Base-by-base conservation (phyloP, 2,113 vertebrate species). In the Tragelaphus buxtoni region DNA sequence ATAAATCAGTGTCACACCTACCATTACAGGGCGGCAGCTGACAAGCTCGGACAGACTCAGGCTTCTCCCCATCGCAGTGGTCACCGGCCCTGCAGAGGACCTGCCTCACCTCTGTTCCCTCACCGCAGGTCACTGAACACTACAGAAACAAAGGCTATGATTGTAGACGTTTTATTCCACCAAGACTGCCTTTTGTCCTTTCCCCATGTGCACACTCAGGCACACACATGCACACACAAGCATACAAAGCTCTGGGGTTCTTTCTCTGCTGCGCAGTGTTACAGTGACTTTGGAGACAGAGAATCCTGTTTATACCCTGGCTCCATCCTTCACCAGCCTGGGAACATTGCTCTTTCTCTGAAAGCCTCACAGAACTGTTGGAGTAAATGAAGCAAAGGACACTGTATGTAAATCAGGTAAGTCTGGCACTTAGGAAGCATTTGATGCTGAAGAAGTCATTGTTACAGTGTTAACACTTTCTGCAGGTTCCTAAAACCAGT, bases 101-200 rank as follows among this genome's bases (percentile, higher is more conserved):
- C 97, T 99, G 98, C 49, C 99, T 99, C 79, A 98, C 98, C 95
- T 99, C 99, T 0, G 98, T 99, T 20, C 99, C 99, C 95, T 99
- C 99, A 0, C 99, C 99, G 0, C 99, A 99, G 35, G 99, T 99
- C 93, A 99, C 99, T 0, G 99, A 99, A 85, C 99, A 99, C 99
- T 99, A 69, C 0, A 55, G 45, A 74, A 89, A 97, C 83, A 97
- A 87, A 97, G 60, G 90, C 6, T 2, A 12, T 35, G 14, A 49
- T 96, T 92, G 88, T 0, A 55, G 80, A 56, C 0, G 0, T 45
- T 69, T 30, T n/a, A 45, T 74, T 55, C n/a, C 76, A 53, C 24
- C 4, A 1, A 81, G 24, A 35, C 7, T 0, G 1, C 3, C 69
- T 85, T 32, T 8, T 58, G 49, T 65, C 79, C 60, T 42, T 42